These are phyloP conservation scores for Liposcelis brunnea DNA, from an alignment of 2,888 invertebrate species.

Conservation along the genomic window DNA sequence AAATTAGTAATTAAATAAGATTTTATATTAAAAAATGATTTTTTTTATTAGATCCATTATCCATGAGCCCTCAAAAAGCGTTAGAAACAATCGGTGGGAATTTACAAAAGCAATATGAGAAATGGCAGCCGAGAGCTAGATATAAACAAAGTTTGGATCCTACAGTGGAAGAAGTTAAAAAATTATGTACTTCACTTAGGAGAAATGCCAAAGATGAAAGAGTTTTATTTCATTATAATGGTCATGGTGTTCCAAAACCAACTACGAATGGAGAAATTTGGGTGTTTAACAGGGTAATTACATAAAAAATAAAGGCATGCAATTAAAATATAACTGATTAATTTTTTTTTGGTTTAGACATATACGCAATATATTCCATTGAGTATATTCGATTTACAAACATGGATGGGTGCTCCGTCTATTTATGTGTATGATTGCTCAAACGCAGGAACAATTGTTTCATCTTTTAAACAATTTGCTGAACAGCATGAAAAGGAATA, in stretches of 20 bases:
- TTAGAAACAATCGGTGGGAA: conserved; percentile 80
- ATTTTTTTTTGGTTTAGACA: conserved; percentile 35
- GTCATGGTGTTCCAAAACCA: conserved; percentile 96
- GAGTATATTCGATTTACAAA: conserved; percentile 94
- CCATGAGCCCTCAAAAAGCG: conserved; percentile 79
- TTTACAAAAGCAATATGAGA: conserved; percentile 91
- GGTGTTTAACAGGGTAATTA: conserved; percentile 68
- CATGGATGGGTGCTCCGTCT: conserved; percentile 98
- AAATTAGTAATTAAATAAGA: no score
- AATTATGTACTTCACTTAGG: conserved; percentile 82
- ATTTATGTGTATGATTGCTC: conserved; percentile 99
- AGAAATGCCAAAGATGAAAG: conserved; percentile 96
- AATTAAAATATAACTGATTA: not conserved
- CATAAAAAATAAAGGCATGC: conserved; percentile 5
- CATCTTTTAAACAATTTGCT: conserved; percentile 76
- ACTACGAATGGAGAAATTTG: conserved; percentile 97
- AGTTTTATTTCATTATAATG: conserved; percentile 97
- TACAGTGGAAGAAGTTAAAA: conserved; percentile 94
- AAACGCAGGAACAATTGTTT: conserved; percentile 91
- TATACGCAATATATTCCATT: conserved; percentile 99
- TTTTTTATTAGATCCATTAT: conserved; percentile 61
- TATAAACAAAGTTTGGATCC: conserved; percentile 97
- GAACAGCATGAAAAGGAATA: conserved; percentile 76
- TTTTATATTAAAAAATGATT: no score
- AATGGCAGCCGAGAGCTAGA: conserved; percentile 95